Conservation (phyloP, 1,140 invertebrate genomes). For the Helicoverpa zea region DNA sequence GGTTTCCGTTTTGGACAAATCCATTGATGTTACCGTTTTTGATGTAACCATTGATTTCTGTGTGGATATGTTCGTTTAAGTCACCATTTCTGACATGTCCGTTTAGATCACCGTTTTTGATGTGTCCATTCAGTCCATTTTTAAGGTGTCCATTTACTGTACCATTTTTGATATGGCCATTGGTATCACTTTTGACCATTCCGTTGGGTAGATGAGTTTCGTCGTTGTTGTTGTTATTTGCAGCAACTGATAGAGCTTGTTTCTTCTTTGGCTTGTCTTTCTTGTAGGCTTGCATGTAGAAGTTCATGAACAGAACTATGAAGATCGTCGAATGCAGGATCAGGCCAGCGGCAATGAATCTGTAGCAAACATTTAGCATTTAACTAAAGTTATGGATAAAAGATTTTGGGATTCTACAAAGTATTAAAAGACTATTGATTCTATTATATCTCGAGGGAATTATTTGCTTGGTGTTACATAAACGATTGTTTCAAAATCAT, state of each 20-base stretch:
- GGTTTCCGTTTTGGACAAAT: slow-evolving; percentile 48
- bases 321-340: slow-evolving; percentile 96
- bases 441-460: no score
- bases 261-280: slow-evolving; percentile 66
- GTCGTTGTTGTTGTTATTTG: slow-evolving; percentile 71
- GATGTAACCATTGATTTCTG: background rate
- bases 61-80: slow-evolving; percentile 36
- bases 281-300: slow-evolving; percentile 95
- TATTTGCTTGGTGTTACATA: no score
- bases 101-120: slow-evolving; percentile 51
- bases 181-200: slow-evolving; percentile 49
- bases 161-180: slow-evolving; percentile 53
- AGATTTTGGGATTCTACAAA: no score
- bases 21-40: slow-evolving; percentile 40
- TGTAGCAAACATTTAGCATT: slow-evolving; percentile 58
- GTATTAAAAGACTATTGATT: background rate
- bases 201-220: slow-evolving; percentile 47
- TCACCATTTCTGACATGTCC: slow-evolving; percentile 50
- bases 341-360: slow-evolving; percentile 91
- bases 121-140: slow-evolving; percentile 47
- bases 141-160: slow-evolving; percentile 59
- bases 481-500: no score
- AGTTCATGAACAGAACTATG: slow-evolving; percentile 96
- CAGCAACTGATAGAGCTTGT: slow-evolving; percentile 47
- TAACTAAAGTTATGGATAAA: background rate